Evolutionary conservation across 2,888 invertebrate genomes (phyloP), one percentile per base, ranked within the genome.

Genomic region (Heteropelma amictum): DNA sequence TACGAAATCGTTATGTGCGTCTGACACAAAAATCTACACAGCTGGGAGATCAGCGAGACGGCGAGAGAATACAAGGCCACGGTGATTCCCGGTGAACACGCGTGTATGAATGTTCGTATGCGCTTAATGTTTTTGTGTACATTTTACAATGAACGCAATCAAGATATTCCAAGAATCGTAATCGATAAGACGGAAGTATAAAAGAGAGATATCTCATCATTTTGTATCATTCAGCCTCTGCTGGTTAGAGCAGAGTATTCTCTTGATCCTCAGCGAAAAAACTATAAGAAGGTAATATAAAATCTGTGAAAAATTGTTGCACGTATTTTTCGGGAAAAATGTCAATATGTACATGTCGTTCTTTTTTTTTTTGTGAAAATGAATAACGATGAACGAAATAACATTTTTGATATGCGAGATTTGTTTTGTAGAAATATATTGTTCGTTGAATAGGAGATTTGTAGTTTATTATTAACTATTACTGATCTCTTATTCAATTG

Each of bases 31-130:
- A 10, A 4, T 33, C 7, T 33, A 1, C n/a, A 1, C 8, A 33
- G 4, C 33, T 10, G 2, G 4, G n/a, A 33, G n/a, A 33, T 33
- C 33, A 33, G n/a, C n/a, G 35, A 35, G 35, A 35, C 35, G 10
- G 2, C 35, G 4, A n/a, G 12, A 35, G 21, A 12, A 19, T 6
- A 19, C 21, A 21, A 35, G 33, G 7, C n/a, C 35, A 21, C 54
- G 19, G 54, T 54, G 54, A 54, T 35, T 54, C 54, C 54, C 54
- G 10, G 53, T n/a, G n/a, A n/a, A n/a, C n/a, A n/a, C n/a, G 1
- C 21, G 54, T 3, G n/a, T 3, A 21, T 30, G 4, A 35, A 33
- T 54, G 6, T 3, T 30, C 19, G n/a, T n/a, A n/a, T n/a, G n/a
- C n/a, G n/a, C n/a, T n/a, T n/a, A n/a, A n/a, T n/a, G n/a, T n/a